Conservation (phyloP, 1,140 invertebrate species). For the Octopus bimaculoides region DNA sequence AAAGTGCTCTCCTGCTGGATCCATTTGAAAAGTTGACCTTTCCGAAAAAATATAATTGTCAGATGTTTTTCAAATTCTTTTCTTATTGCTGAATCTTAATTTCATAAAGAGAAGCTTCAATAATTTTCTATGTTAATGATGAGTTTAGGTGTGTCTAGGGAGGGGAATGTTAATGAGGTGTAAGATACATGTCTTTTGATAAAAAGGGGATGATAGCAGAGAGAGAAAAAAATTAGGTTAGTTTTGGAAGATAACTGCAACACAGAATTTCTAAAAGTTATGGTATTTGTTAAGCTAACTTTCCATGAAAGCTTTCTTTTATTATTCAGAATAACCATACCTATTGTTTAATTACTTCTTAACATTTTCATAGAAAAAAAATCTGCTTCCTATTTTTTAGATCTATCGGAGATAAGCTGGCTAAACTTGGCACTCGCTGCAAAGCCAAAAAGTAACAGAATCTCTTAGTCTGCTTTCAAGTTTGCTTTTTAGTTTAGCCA, state of each 20-base stretch:
- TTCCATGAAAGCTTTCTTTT: neutral
- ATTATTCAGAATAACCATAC: neutral
- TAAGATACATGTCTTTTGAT: no score
- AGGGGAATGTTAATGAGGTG: no score
- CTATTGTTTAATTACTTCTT: neutral
- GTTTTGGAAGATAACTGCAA: neutral
- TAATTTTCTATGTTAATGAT: no score
- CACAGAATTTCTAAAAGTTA: slow-evolving; percentile 7
- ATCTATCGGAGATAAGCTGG: neutral
- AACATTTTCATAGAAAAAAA: slow-evolving; percentile 5
- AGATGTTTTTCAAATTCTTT: no score
- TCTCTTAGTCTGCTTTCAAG: neutral
- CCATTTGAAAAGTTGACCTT: no score
- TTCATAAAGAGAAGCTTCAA: no score
- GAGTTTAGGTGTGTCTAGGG: no score
- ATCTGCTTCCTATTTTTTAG: neutral
- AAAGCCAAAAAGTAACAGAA: neutral
- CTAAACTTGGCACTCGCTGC: neutral
- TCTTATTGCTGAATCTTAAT: no score
- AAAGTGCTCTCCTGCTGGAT: no score
- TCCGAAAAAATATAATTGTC: no score
- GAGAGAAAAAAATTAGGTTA: neutral
- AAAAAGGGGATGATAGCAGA: no score
- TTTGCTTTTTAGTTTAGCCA: slow-evolving; percentile 1
- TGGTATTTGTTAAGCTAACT: neutral